Conservation (phyloP, 2,888 invertebrate genomes). For the Koerneria pararmatus region DNA sequence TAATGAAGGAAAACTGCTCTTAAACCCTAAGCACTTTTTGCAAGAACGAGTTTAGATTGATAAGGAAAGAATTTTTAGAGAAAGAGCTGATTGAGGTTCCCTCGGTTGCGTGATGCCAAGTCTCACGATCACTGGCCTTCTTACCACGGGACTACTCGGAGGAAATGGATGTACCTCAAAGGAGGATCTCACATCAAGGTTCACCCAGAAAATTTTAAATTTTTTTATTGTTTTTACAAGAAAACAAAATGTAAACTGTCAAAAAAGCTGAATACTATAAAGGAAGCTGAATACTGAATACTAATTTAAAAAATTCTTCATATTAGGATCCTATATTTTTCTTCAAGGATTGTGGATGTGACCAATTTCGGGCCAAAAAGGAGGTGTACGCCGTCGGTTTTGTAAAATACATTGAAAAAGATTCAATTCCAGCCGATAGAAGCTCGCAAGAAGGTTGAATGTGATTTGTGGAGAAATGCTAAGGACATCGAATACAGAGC, state of each 20-base stretch:
- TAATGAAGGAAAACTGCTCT: background rate
- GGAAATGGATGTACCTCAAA: constrained; percentile 54
- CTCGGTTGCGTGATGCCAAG: constrained; percentile 31
- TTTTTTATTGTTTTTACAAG: no score
- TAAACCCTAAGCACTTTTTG: background rate
- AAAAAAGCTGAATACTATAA: no score
- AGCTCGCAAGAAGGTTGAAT: constrained; percentile 41
- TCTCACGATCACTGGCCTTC: constrained; percentile 47
- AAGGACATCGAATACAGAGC: constrained; percentile 54
- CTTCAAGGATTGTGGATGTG: no score
- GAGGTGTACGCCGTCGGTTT: constrained; percentile 22
- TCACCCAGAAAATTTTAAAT: background rate
- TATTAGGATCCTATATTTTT: background rate
- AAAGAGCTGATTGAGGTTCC: constrained; percentile 31
- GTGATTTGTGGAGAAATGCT: constrained; percentile 48
- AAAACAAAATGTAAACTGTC: no score
- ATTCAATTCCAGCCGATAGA: constrained; percentile 34
- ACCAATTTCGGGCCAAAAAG: constrained; percentile 23
- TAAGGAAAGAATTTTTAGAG: background rate
- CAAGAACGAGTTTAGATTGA: background rate
- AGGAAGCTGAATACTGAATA: constrained; percentile 5
- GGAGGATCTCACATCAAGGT: constrained; percentile 41
- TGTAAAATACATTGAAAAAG: constrained; percentile 26
- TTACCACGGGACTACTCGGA: constrained; percentile 42
- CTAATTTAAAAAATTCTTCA: background rate